Evolutionary conservation across 2,113 vertebrate genomes (phyloP).

Genomic region (Chloebia gouldiae): DNA sequence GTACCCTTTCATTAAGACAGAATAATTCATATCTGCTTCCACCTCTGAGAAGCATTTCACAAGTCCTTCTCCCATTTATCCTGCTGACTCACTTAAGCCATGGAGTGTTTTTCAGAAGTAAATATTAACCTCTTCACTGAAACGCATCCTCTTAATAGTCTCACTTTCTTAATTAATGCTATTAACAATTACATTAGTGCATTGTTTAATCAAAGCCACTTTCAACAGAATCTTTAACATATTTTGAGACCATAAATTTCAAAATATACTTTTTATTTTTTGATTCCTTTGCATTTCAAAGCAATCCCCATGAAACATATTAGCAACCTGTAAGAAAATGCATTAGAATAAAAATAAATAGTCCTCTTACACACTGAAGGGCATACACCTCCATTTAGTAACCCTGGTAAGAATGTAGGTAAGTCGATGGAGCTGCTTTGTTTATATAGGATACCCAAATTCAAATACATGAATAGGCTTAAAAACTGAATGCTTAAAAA

Average conservation of each 20-base stretch:
- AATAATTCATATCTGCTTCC: not conserved
- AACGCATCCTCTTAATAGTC: not conserved
- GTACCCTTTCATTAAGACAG: not conserved
- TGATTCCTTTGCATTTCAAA: not conserved
- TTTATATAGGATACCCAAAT: not conserved
- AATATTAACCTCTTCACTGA: not conserved
- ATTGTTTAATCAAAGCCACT: not conserved
- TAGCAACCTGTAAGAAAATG: not conserved
- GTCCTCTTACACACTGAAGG: not conserved
- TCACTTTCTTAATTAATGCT: not conserved
- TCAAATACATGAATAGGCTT: not conserved
- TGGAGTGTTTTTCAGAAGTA: not conserved
- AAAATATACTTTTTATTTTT: not conserved
- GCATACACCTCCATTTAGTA: not conserved
- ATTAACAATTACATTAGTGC: not conserved
- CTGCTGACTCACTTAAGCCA: not conserved
- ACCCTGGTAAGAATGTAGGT: not conserved
- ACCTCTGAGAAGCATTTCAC: not conserved
- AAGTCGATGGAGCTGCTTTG: fast-evolving
- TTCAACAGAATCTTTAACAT: not conserved
- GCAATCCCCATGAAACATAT: not conserved
- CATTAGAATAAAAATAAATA: not conserved
- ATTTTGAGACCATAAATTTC: not conserved
- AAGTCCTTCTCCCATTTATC: not conserved
- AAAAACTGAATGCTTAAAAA: not conserved